Evolutionary conservation across 2,797 vertebrate species (phyloP).

Genomic region (Coccyzus lansbergi): DNA sequence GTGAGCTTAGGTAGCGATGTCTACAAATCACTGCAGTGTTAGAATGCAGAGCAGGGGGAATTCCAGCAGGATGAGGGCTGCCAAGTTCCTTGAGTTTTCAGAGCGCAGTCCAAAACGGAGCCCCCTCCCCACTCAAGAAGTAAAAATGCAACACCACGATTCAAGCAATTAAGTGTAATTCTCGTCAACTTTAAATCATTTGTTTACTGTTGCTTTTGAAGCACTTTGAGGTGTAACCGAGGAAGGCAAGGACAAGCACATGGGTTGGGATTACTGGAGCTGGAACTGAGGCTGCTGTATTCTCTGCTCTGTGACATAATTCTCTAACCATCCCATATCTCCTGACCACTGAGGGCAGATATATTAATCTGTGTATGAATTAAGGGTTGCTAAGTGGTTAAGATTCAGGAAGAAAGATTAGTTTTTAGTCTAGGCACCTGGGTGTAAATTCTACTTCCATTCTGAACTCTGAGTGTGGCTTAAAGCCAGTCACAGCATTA

Average conservation of each 20-base stretch:
- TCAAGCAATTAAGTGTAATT: not conserved
- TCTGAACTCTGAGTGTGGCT: not conserved
- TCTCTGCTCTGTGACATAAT: not conserved
- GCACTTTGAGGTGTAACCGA: not conserved
- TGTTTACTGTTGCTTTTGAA: not conserved
- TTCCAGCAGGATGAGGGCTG: conserved; percentile 79
- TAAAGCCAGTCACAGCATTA: not conserved
- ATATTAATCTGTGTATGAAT: not conserved
- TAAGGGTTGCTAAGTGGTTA: not conserved
- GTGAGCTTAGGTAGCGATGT: conserved; percentile 83
- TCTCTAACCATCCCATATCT: not conserved
- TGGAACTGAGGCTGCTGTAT: not conserved
- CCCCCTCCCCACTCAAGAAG: conserved; percentile 20
- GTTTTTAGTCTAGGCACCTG: not conserved
- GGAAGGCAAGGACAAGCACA: not conserved
- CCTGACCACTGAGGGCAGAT: not conserved
- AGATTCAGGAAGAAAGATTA: not conserved
- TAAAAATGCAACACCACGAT: conserved; percentile 59
- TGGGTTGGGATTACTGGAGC: not conserved
- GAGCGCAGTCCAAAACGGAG: not conserved
- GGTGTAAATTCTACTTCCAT: not conserved
- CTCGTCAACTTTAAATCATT: not conserved
- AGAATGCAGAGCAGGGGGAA: conserved; percentile 88
- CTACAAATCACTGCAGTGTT: conserved; percentile 81
- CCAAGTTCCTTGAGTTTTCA: conserved; percentile 78